phyloP scores from a whole-genome alignment of 2,113 vertebrate genomes.

The Manacus vitellinus region DNA sequence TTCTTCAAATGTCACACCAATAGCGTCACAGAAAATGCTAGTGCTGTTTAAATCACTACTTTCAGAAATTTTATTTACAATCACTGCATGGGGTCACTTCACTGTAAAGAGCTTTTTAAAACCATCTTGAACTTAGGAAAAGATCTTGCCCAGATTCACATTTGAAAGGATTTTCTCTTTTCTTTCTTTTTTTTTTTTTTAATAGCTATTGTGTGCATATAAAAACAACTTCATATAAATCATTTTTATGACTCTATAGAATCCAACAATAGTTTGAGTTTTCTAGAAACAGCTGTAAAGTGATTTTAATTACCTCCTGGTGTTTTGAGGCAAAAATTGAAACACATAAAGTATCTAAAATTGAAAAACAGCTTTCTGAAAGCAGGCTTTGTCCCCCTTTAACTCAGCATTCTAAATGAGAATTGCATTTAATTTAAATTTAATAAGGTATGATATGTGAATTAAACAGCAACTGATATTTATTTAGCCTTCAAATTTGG shows the following conservation, averaged over 20 bases:
- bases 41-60: background rate
- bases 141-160: constrained; percentile 16
- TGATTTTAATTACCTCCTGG: constrained; percentile 50
- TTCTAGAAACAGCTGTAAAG: constrained; percentile 51
- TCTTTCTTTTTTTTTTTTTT: background rate
- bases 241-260: background rate
- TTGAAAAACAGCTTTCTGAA: constrained; percentile 37
- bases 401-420: background rate
- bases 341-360: background rate
- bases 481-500: constrained; percentile 24
- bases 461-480: constrained; percentile 21
- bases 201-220: constrained; percentile 20
- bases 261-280: constrained; percentile 29
- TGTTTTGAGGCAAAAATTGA: constrained; percentile 42
- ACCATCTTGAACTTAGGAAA: background rate
- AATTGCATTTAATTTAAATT: constrained; percentile 35
- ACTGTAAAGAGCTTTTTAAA: constrained; percentile 3
- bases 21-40: background rate
- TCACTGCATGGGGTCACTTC: background rate
- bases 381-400: constrained; percentile 27
- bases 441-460: constrained; percentile 25
- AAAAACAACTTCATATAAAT: constrained; percentile 24
- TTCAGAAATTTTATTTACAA: constrained; percentile 7
- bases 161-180: background rate
- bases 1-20: background rate